Percentiles rank a stretch among this genome's conserved stretches.
phyloP scores from a whole-genome alignment of 1,140 invertebrate genomes.

The Apis florea region DNA sequence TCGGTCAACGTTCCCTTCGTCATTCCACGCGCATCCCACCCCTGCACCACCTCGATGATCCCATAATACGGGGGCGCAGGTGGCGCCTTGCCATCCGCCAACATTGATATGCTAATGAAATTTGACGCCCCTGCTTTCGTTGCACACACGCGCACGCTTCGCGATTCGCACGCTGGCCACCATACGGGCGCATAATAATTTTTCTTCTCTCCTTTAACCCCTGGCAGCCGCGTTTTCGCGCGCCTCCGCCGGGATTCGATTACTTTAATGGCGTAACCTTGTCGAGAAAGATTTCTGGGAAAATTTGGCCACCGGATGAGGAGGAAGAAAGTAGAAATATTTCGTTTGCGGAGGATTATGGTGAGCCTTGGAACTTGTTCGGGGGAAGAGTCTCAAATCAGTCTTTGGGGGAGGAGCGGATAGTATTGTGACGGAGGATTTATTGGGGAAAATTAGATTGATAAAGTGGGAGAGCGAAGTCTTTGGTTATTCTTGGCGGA shows the following conservation, averaged over 20 bases:
- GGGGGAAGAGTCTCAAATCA: neutral
- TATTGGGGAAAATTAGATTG: slow-evolving; percentile 27
- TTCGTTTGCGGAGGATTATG: slow-evolving; percentile 1
- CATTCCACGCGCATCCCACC: slow-evolving; percentile 43
- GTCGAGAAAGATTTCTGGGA: neutral
- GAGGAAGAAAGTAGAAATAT: neutral
- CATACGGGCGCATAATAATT: slow-evolving; percentile 67
- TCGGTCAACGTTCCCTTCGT: slow-evolving; percentile 22
- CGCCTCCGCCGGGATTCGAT: slow-evolving; percentile 69
- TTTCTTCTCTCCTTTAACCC: slow-evolving; percentile 74
- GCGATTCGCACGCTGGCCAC: slow-evolving; percentile 29
- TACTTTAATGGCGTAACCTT: slow-evolving; percentile 73
- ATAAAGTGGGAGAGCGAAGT: slow-evolving; percentile 2
- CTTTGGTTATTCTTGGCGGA: slow-evolving; percentile 1
- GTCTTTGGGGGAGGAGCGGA: neutral
- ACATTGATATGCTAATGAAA: slow-evolving; percentile 82
- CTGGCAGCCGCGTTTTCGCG: slow-evolving; percentile 39
- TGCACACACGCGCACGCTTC: slow-evolving; percentile 23
- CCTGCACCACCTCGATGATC: slow-evolving; percentile 70
- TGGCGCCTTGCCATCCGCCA: slow-evolving; percentile 79
- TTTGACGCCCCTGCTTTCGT: slow-evolving; percentile 78
- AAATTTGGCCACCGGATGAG: neutral
- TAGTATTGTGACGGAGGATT: slow-evolving; percentile 10
- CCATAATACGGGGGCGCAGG: slow-evolving; percentile 78
- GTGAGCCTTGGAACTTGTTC: neutral